These are phyloP conservation scores for Sus cebifrons DNA, from an alignment of 2,797 vertebrate genomes.

Conservation along the genomic window DNA sequence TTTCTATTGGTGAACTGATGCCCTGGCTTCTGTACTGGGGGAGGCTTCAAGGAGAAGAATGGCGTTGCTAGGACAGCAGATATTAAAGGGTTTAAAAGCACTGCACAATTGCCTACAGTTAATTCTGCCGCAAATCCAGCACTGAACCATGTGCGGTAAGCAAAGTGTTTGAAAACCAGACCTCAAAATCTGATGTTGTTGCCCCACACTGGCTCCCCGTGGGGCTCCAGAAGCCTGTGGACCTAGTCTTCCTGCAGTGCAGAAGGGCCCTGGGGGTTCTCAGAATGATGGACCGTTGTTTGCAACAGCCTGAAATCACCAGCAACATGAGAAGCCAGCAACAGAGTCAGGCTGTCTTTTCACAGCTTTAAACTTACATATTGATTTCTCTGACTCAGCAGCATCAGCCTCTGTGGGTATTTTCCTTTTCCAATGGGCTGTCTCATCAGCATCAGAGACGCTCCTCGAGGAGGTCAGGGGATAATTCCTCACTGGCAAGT, in stretches of 20 bases:
- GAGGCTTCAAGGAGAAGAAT: not conserved
- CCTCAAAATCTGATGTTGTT: not conserved
- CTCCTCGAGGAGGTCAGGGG: not conserved
- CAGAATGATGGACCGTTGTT: not conserved
- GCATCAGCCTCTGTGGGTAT: not conserved
- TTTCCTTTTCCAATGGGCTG: not conserved
- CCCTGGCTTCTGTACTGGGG: not conserved
- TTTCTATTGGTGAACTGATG: not conserved
- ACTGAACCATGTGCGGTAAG: not conserved
- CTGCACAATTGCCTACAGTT: not conserved
- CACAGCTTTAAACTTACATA: conserved; percentile 3
- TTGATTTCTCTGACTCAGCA: conserved; percentile 57
- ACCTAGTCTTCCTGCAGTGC: not conserved
- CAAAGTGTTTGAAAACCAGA: conserved; percentile 38
- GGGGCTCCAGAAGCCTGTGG: not conserved
- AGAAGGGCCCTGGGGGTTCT: not conserved
- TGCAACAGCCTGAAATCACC: not conserved
- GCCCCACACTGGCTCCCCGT: not conserved
- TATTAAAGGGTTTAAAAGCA: not conserved
- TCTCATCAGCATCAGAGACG: conserved; percentile 4
- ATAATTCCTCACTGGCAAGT: not conserved
- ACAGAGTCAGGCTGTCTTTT: conserved; percentile 40
- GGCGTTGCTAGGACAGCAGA: not conserved
- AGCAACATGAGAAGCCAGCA: conserved; percentile 2
- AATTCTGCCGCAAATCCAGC: not conserved